Conservation (phyloP, 2,113 vertebrate genomes). For the Epinephelus moara region DNA sequence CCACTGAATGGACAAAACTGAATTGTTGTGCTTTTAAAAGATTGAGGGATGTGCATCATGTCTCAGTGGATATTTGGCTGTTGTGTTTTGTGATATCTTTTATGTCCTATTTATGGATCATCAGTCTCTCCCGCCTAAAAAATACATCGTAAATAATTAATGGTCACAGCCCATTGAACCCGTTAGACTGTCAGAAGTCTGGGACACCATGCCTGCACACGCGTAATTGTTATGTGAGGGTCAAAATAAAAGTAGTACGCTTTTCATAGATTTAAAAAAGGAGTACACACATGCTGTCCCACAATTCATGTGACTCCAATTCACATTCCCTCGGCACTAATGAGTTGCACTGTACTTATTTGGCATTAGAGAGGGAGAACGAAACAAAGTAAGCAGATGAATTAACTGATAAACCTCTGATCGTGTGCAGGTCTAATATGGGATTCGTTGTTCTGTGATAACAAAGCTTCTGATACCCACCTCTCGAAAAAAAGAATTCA, state of each 20-base stretch:
- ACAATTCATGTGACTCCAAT: background rate
- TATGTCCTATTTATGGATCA: constrained; percentile 76
- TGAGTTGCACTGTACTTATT: constrained; percentile 13
- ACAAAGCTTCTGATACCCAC: constrained; percentile 21
- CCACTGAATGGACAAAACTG: background rate
- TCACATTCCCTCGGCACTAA: constrained; percentile 9
- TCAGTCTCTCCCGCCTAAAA: constrained; percentile 72
- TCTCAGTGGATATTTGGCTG: constrained; percentile 19
- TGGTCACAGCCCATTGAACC: constrained; percentile 69
- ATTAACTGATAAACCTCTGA: constrained; percentile 37
- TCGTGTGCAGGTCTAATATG: constrained; percentile 29
- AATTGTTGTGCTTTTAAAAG: background rate
- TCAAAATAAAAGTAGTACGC: constrained; percentile 26
- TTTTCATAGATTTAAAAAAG: constrained; percentile 20
- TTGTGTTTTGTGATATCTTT: constrained; percentile 51
- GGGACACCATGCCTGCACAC: constrained; percentile 43
- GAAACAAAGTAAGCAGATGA: background rate
- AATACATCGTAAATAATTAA: constrained; percentile 75
- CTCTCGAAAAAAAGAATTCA: too few relatives aligned
- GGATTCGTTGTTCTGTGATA: constrained; percentile 32
- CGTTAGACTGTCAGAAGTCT: constrained; percentile 64
- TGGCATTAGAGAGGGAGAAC: background rate
- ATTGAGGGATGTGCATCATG: constrained; percentile 4
- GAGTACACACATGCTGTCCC: background rate
- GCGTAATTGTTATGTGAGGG: constrained; percentile 34